Conservation (phyloP, 2,797 vertebrate species). For the Silurus lanzhouensis region DNA sequence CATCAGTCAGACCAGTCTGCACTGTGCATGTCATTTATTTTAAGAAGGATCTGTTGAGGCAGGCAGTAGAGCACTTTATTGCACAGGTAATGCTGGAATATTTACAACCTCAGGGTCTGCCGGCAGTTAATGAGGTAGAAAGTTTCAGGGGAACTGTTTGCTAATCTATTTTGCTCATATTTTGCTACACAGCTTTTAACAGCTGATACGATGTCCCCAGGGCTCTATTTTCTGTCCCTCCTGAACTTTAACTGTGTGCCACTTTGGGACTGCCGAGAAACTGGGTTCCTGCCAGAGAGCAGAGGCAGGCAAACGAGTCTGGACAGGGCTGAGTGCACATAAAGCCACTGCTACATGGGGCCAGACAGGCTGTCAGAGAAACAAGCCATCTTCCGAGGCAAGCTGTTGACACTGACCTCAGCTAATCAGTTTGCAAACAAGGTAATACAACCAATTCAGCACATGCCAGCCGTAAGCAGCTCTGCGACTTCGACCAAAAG, state of each 20-base stretch:
- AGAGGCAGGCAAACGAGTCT: slow-evolving; percentile 65
- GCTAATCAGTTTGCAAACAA: slow-evolving; percentile 79
- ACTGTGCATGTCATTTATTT: slow-evolving; percentile 36
- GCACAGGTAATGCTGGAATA: slow-evolving; percentile 54
- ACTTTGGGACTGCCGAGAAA: slow-evolving; percentile 50
- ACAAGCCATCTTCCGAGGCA: slow-evolving; percentile 67
- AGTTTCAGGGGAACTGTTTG: slow-evolving; percentile 16
- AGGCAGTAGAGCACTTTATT: slow-evolving; percentile 55
- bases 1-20: slow-evolving; percentile 27
- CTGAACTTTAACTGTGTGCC: slow-evolving; percentile 39
- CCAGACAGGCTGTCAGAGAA: slow-evolving; percentile 40
- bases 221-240: slow-evolving; percentile 41
- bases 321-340: slow-evolving; percentile 69
- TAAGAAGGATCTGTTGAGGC: slow-evolving; percentile 63
- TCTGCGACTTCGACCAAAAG: slow-evolving; percentile 27
- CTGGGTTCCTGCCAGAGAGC: slow-evolving; percentile 59
- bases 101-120: slow-evolving; percentile 40
- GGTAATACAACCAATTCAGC: slow-evolving; percentile 72
- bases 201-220: slow-evolving; percentile 43
- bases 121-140: slow-evolving; percentile 39
- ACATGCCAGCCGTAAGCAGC: slow-evolving; percentile 56
- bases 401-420: slow-evolving; percentile 78
- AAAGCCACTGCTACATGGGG: slow-evolving; percentile 59
- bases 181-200: slow-evolving; percentile 42
- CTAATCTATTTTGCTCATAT: slow-evolving; percentile 24